phyloP scores from a whole-genome alignment of 2,888 invertebrate genomes.

The Meghimatium bilineatum region DNA sequence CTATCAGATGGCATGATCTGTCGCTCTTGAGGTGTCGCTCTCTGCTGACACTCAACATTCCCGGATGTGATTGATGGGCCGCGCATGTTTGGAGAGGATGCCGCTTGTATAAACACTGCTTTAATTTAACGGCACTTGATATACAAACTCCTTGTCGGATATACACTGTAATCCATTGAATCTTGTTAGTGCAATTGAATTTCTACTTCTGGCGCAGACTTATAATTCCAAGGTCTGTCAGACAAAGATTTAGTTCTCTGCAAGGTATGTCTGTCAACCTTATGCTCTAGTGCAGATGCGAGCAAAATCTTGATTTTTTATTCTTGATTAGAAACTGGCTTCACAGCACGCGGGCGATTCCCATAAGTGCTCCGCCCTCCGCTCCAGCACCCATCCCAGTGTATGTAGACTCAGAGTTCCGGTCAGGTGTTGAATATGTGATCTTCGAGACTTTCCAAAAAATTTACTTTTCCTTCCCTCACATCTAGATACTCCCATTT shows the following conservation, averaged over 20 bases:
- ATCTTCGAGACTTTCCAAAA: too few relatives aligned
- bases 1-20: not conserved
- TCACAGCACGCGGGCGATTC: too few relatives aligned
- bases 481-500: too few relatives aligned
- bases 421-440: too few relatives aligned
- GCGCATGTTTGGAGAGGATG: not conserved
- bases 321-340: too few relatives aligned
- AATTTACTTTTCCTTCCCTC: too few relatives aligned
- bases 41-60: constrained; percentile 12
- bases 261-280: too few relatives aligned
- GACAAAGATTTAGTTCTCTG: not conserved
- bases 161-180: not conserved
- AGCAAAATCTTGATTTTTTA: too few relatives aligned
- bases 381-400: too few relatives aligned
- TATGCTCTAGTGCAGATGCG: too few relatives aligned
- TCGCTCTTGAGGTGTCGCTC: not conserved
- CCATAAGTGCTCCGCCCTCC: too few relatives aligned
- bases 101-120: constrained; percentile 25
- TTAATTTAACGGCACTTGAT: constrained; percentile 20
- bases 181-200: not conserved
- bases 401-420: too few relatives aligned
- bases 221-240: not conserved
- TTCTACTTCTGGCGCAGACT: not conserved
- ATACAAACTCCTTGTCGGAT: not conserved
- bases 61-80: constrained; percentile 34